Evolutionary conservation across 2,113 vertebrate genomes (phyloP).

Genomic region (Recurvirostra avosetta): DNA sequence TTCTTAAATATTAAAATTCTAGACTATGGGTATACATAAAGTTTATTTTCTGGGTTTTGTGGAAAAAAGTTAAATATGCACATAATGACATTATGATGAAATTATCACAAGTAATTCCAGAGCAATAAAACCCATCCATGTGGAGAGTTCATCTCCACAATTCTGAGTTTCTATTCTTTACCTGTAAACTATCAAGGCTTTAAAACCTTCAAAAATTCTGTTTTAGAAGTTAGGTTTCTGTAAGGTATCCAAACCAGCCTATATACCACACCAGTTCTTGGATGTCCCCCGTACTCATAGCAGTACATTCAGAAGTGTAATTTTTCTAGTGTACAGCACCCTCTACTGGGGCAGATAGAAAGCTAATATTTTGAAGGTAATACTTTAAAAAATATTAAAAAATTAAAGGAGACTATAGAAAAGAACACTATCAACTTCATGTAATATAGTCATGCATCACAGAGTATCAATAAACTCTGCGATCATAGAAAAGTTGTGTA

Average conservation of each 20-base stretch:
- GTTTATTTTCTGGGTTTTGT: background rate
- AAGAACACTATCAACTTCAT: background rate
- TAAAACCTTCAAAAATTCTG: background rate
- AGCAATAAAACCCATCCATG: background rate
- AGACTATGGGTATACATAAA: background rate
- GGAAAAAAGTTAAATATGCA: background rate
- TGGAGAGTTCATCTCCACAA: background rate
- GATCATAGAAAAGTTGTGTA: background rate
- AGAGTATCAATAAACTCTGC: background rate
- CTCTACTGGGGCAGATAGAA: slow-evolving; percentile 14
- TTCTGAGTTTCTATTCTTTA: background rate
- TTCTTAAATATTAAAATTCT: background rate
- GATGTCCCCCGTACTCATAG: background rate
- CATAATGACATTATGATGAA: background rate
- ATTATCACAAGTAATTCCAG: background rate
- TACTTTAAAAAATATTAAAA: background rate
- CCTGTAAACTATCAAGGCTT: background rate
- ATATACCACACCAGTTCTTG: background rate
- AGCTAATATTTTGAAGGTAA: background rate
- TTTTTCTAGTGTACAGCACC: background rate
- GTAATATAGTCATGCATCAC: background rate
- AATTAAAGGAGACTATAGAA: background rate
- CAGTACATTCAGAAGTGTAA: background rate
- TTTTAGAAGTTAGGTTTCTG: background rate
- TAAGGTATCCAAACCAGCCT: background rate